Evolutionary conservation across 1,140 invertebrate species (phyloP).

Genomic region (Trichoplusia ni): DNA sequence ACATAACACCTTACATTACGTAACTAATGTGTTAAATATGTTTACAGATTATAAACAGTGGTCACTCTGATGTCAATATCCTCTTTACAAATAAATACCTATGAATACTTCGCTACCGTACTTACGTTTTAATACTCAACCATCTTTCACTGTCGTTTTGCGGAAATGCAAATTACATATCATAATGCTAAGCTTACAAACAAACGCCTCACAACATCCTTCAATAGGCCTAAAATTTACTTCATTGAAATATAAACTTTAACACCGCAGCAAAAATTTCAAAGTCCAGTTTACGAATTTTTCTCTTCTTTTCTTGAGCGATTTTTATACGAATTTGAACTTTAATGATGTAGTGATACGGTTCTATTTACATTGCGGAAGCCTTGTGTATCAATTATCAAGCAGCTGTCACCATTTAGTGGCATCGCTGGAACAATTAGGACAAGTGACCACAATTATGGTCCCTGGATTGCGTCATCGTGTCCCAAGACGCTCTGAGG

Average conservation of each 20-base stretch:
- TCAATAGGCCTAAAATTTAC: constrained; percentile 6
- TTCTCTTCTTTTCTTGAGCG: background rate
- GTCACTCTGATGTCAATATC: too few relatives aligned
- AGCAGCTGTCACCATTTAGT: constrained; percentile 47
- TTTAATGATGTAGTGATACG: background rate
- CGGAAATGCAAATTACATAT: constrained; percentile 35
- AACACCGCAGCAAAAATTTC: background rate
- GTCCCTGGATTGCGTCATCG: constrained; percentile 56
- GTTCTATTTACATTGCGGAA: constrained; percentile 34
- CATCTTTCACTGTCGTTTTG: background rate
- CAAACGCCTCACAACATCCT: constrained; percentile 33
- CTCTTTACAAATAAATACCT: too few relatives aligned
- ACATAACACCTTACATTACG: too few relatives aligned
- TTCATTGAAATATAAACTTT: constrained; percentile 12
- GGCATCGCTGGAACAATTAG: constrained; percentile 55
- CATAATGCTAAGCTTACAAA: constrained; percentile 29
- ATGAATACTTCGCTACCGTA: background rate
- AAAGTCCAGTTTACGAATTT: background rate
- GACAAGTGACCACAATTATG: constrained; percentile 64
- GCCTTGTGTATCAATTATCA: constrained; percentile 55
- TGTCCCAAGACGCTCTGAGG: constrained; percentile 34
- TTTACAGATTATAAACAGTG: too few relatives aligned
- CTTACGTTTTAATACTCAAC: background rate
- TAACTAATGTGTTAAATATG: too few relatives aligned
- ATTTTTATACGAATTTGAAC: background rate